Evolutionary conservation across 1,140 invertebrate genomes (phyloP), one percentile per base, ranked within the genome.

Genomic region (Megalonaias nervosa): DNA sequence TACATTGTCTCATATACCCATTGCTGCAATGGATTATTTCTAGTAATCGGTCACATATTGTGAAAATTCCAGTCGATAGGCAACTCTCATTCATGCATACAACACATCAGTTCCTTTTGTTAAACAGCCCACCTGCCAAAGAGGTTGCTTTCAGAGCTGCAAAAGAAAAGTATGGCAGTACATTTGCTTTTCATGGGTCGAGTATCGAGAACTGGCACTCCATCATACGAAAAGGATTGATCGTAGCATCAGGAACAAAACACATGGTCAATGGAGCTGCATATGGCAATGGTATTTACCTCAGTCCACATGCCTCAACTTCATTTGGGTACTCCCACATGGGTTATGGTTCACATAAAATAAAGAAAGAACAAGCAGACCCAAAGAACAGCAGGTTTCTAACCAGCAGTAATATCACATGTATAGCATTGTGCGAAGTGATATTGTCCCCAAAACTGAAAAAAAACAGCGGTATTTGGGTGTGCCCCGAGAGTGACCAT

Each of bases 171-270:
- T 77, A 82, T 84, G 87, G 88, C 62, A 89, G 87, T 70, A 84
- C 82, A 48, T 90, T 88, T 84, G 89, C 89, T 1, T 90, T 90
- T 71, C 89, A 90, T 85, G 89, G 89, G 23, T 90, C 89, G 14
- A 68, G 81, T 69, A 84, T 89, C 58, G 88, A 89, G 68, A 90
- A 90, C 76, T 90, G 89, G 89, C 89, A 90, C 77, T 88, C 86
- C 58, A 90, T 90, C 19, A 84, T 90, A 21, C 73, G 89, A 60
- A 69, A 87, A 26, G 88, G 89, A 58, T 74, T 90, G 13, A 75
- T 89, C 11, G 88, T 87, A 62, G 89, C 88, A 31, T 88, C 87
- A 15, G 88, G 86, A 31, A 90, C 89, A 17, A 86, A 81, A 62
- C 65, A 71, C 17, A 68, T 89, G 84, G 70, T 89, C 56, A 86